phyloP scores from a whole-genome alignment of 2,797 vertebrate species.

The Staurois parvus region DNA sequence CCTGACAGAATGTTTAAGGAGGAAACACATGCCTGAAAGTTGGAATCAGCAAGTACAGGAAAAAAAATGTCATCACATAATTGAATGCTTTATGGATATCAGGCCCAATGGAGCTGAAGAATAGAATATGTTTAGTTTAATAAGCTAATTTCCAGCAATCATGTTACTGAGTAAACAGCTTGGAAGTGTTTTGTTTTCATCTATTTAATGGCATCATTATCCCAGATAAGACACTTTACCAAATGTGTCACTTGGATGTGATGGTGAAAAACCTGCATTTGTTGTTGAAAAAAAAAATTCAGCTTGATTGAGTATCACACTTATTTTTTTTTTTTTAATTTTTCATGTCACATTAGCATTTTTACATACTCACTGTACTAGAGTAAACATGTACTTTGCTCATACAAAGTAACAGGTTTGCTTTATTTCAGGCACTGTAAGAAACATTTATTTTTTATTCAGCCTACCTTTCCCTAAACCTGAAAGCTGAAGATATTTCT shows the following conservation, averaged over 20 bases:
- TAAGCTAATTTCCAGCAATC: slow-evolving; percentile 25
- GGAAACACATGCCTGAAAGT: neutral
- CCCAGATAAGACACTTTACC: neutral
- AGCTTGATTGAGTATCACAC: neutral
- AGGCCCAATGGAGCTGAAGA: neutral
- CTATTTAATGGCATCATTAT: slow-evolving; percentile 13
- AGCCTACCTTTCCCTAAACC: too few species aligned
- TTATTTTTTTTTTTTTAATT: neutral
- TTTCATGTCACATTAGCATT: neutral
- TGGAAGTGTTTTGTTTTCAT: slow-evolving; percentile 36
- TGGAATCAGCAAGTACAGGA: neutral
- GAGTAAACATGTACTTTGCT: too few species aligned
- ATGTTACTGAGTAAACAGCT: slow-evolving; percentile 21
- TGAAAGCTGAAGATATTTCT: too few species aligned
- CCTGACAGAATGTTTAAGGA: neutral
- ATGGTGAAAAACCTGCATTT: neutral
- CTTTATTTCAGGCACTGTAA: too few species aligned
- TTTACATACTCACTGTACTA: neutral
- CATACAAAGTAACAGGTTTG: too few species aligned
- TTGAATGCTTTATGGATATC: slow-evolving; percentile 31
- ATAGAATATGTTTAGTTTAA: neutral
- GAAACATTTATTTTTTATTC: too few species aligned
- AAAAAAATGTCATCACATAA: slow-evolving; percentile 22
- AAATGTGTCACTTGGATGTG: neutral
- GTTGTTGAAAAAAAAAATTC: neutral